Conservation (phyloP, 1,140 invertebrate genomes). For the Sarcophaga peregrina region DNA sequence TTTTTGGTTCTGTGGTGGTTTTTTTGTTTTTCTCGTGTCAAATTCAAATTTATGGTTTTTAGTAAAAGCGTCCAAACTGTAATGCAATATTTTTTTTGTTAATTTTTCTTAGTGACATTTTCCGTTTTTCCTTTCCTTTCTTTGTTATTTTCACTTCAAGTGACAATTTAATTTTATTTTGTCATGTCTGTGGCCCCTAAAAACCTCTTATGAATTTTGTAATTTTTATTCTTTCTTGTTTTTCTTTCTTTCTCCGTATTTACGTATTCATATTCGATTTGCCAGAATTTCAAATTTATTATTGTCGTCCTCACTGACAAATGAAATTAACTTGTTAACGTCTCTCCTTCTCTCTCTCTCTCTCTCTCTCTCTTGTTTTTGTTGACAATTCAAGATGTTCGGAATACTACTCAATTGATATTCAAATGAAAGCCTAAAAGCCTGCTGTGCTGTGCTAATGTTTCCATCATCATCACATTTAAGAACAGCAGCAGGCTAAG, state of each 20-base stretch:
- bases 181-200: neutral
- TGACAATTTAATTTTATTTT: conserved; percentile 19
- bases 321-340: conserved; percentile 31
- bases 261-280: neutral
- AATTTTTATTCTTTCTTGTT: neutral
- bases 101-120: neutral
- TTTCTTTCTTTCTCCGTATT: neutral
- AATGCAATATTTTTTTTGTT: conserved; percentile 7
- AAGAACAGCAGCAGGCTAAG: neutral
- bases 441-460: neutral
- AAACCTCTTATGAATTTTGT: neutral
- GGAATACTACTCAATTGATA: neutral
- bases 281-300: neutral
- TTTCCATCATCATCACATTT: neutral
- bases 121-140: neutral
- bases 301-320: conserved; percentile 4
- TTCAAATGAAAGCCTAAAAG: neutral
- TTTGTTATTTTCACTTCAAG: neutral
- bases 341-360: neutral
- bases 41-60: conserved; percentile 39
- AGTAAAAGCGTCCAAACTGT: conserved; percentile 16
- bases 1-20: neutral
- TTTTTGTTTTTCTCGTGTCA: neutral
- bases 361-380: neutral
- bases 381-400: conserved; percentile 11